These are phyloP conservation scores for Rallus crepitans DNA, from an alignment of 2,797 vertebrate genomes.

Conservation along the genomic window DNA sequence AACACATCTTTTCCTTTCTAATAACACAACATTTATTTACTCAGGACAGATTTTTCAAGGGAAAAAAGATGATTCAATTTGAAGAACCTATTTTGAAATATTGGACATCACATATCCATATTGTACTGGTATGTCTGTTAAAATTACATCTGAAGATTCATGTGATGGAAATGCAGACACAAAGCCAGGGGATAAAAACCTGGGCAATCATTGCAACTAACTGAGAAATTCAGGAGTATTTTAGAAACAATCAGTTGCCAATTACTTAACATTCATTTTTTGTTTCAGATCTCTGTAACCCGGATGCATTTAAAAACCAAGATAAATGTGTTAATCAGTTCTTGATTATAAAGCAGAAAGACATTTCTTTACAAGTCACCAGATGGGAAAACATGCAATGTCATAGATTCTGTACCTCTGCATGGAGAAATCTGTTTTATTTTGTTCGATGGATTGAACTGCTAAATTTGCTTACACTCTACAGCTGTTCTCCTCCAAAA, in stretches of 20 bases:
- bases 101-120: background rate
- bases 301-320: background rate
- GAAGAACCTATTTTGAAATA: background rate
- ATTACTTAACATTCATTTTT: background rate
- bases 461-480: background rate
- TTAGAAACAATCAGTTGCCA: background rate
- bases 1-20: background rate
- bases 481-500: constrained; percentile 9
- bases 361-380: background rate
- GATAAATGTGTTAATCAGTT: background rate
- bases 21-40: background rate
- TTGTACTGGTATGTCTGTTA: background rate
- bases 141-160: background rate
- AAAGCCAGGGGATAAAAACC: background rate
- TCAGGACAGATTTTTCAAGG: background rate
- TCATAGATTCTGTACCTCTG: background rate
- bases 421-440: background rate
- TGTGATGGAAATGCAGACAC: background rate
- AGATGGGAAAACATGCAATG: constrained; percentile 18
- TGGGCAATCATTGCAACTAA: background rate
- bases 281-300: background rate
- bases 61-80: background rate
- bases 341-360: background rate
- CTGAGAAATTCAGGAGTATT: background rate
- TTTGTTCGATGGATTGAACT: background rate